Evolutionary conservation across 2,888 invertebrate genomes (phyloP), one percentile per base, ranked within the genome.

Genomic region (Stenodema calcarata): DNA sequence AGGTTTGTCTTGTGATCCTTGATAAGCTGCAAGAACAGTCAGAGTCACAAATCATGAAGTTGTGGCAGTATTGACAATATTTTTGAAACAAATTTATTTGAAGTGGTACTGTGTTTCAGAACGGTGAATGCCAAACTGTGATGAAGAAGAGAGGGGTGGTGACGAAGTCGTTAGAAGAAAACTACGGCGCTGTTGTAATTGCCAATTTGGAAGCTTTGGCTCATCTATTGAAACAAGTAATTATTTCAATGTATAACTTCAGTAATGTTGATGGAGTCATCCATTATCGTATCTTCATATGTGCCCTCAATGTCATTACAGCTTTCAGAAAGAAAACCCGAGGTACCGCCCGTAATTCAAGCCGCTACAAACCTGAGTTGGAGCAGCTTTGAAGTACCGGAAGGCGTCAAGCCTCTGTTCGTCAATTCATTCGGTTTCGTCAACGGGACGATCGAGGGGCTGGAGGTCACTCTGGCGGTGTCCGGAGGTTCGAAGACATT

Each of bases 161-260:
- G 12, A 96, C 96, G 91, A 95, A 94, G 90, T 96, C 95, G 91
- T 93, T 97, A 88, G 97, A 97, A 90, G 97, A 97, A 90, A 97
- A 97, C 92, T 97, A 97, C 90, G 96, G 96, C 23, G 97, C 97
- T 69, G 96, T 97, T 47, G 95, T 97, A 88, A 95, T 96, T 50
- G 96, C 97, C 88, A 97, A 97, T 92, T 96, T 97, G 90, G 96
- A 97, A 92, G 96, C 97, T 9, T 93, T 97, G 27, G 96, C 96
- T 82, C 96, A 97, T 92, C 95, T 97, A 90, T 93, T 97, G 88
- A 96, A 97, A 92, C 96, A 97, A 93, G 97, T 97, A 91, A 90
- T 90, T 90, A 89, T 78, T 54, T 54, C 54, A 54, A 81, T 85
- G 87, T n/a, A n/a, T n/a, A n/a, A n/a, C n/a, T n/a, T n/a, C n/a